Percentiles rank a stretch among this genome's conserved stretches.
Conservation (phyloP, 2,888 invertebrate species). For the Sabatieria punctata region DNA sequence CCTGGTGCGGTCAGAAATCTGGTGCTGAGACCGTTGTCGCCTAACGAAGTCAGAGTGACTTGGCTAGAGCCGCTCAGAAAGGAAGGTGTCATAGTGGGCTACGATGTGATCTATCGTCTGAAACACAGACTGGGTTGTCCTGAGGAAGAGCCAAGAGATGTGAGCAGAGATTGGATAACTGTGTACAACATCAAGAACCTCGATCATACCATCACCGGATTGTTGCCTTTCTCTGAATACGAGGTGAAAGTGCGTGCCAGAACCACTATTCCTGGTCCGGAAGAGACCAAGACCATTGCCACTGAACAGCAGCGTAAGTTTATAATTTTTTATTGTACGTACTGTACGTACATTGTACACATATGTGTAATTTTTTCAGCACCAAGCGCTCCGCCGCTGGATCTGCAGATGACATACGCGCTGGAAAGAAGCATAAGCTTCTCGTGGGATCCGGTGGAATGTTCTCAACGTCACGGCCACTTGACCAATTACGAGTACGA, state of each 20-base stretch:
- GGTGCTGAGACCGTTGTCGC: constrained; percentile 18
- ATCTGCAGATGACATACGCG: constrained; percentile 25
- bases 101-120: constrained; percentile 29
- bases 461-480: constrained; percentile 30
- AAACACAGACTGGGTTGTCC: constrained; percentile 31
- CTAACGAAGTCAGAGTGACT: constrained; percentile 16
- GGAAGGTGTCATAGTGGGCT: constrained; percentile 28
- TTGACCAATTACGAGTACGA: constrained; percentile 31
- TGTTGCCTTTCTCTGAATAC: constrained; percentile 29
- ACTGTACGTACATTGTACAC: neutral
- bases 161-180: constrained; percentile 28
- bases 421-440: constrained; percentile 21
- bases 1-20: constrained; percentile 28
- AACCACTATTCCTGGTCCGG: constrained; percentile 27
- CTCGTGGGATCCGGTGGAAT: constrained; percentile 26
- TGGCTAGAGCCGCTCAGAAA: constrained; percentile 27
- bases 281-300: constrained; percentile 25
- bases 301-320: constrained; percentile 19
- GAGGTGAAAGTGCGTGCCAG: constrained; percentile 26
- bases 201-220: constrained; percentile 27
- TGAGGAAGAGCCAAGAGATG: constrained; percentile 29
- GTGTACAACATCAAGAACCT: constrained; percentile 31
- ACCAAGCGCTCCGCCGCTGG: constrained; percentile 29
- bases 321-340: neutral
- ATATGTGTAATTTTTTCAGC: constrained; percentile 9